Conservation (phyloP, 2,113 vertebrate species). For the Sinocyclocheilus grahami region DNA sequence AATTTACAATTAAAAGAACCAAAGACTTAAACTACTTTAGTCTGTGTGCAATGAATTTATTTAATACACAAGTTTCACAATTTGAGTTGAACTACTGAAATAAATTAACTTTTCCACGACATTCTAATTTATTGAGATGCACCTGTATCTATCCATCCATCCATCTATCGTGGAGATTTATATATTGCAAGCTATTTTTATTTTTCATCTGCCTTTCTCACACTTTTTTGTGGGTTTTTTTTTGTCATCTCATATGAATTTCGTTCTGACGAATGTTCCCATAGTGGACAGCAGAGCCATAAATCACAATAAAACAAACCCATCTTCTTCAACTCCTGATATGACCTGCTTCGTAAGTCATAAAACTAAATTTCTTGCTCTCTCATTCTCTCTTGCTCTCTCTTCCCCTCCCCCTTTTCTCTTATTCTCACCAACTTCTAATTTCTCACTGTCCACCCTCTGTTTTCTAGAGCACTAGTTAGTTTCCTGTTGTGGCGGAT, state of each 20-base stretch:
- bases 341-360: constrained; percentile 61
- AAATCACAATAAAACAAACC: constrained; percentile 65
- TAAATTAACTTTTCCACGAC: no score
- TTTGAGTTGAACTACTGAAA: no score
- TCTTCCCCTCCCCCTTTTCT: neutral
- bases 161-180: neutral
- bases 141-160: no score
- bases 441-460: constrained; percentile 49
- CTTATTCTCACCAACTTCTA: constrained; percentile 40
- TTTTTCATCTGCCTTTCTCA: neutral
- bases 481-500: constrained; percentile 19
- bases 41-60: no score
- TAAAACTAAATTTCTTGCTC: constrained; percentile 54
- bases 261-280: constrained; percentile 48
- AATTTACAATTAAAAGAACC: no score
- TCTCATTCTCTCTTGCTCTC: constrained; percentile 1
- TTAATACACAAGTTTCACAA: no score
- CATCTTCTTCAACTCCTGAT: constrained; percentile 55
- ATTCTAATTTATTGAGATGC: no score
- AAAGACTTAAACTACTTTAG: no score
- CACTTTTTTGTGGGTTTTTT: neutral
- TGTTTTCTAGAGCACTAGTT: constrained; percentile 30
- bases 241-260: neutral
- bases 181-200: neutral
- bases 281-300: constrained; percentile 56